These are phyloP conservation scores for Vulpes vulpes DNA, from an alignment of 2,113 vertebrate species.

Conservation along the genomic window DNA sequence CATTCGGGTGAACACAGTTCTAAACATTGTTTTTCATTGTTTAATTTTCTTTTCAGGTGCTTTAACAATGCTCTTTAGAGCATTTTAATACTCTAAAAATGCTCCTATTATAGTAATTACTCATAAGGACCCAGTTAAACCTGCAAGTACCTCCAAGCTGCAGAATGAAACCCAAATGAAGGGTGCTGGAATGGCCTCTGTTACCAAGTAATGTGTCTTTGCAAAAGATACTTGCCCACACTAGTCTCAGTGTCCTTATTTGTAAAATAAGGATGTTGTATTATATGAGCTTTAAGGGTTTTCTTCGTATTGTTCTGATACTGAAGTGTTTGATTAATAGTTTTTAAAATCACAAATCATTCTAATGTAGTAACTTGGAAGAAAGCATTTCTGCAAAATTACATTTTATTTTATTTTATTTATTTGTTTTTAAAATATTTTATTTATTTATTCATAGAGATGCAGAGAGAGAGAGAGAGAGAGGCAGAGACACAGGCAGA, in stretches of 20 bases:
- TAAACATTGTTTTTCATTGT: constrained; percentile 47
- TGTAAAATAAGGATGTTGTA: background rate
- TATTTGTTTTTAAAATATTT: no score
- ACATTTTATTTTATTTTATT: background rate
- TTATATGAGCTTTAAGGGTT: background rate
- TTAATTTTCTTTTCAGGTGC: constrained; percentile 35
- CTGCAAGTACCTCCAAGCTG: background rate
- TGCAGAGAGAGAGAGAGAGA: no score
- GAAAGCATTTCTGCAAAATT: constrained; percentile 20
- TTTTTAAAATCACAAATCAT: constrained; percentile 45
- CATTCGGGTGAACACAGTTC: constrained; percentile 50
- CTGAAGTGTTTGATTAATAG: background rate
- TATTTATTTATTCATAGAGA: no score
- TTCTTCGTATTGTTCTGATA: background rate
- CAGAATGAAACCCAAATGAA: background rate
- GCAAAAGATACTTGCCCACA: background rate
- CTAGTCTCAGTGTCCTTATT: background rate
- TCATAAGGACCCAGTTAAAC: background rate
- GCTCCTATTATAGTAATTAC: background rate
- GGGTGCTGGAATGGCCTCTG: background rate
- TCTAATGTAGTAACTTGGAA: constrained; percentile 46
- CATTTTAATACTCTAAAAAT: background rate
- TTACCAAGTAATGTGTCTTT: background rate
- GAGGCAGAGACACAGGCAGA: no score
- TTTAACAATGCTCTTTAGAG: background rate